Evolutionary conservation across 1,140 invertebrate genomes (phyloP).

Genomic region (Phenacoccus solenopsis): DNA sequence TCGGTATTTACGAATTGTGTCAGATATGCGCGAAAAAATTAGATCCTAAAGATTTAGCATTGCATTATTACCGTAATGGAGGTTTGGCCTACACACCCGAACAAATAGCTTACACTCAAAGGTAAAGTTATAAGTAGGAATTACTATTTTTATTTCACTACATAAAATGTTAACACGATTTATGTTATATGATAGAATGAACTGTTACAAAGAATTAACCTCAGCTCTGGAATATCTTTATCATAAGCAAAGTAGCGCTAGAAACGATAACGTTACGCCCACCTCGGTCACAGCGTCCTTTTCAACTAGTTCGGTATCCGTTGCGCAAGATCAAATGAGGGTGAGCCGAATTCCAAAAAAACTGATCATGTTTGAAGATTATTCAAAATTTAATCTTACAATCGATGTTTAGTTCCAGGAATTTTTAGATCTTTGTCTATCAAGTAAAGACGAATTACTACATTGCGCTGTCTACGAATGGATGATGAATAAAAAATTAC

Average conservation of each 20-base stretch:
- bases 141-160: background rate
- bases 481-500: slow-evolving; percentile 67
- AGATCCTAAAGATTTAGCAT: slow-evolving; percentile 76
- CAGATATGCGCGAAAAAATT: slow-evolving; percentile 66
- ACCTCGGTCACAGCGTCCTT: slow-evolving; percentile 19
- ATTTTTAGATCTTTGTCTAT: slow-evolving; percentile 24
- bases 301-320: background rate
- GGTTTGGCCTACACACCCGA: slow-evolving; percentile 64
- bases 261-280: slow-evolving; percentile 11
- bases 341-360: background rate
- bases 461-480: slow-evolving; percentile 88
- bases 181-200: slow-evolving; percentile 52
- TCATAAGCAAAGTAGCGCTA: slow-evolving; percentile 2
- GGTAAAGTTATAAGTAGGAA: slow-evolving; percentile 30
- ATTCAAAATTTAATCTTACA: background rate
- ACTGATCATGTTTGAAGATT: background rate
- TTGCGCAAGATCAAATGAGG: background rate
- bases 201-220: slow-evolving; percentile 78
- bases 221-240: slow-evolving; percentile 62
- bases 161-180: background rate
- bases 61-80: slow-evolving; percentile 77
- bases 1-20: slow-evolving; percentile 79
- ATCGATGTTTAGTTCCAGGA: slow-evolving; percentile 13
- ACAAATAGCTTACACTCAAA: slow-evolving; percentile 50
- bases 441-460: slow-evolving; percentile 60